Base-by-base conservation (phyloP, 2,797 vertebrate genomes). In the Sebastes elongatus region DNA sequence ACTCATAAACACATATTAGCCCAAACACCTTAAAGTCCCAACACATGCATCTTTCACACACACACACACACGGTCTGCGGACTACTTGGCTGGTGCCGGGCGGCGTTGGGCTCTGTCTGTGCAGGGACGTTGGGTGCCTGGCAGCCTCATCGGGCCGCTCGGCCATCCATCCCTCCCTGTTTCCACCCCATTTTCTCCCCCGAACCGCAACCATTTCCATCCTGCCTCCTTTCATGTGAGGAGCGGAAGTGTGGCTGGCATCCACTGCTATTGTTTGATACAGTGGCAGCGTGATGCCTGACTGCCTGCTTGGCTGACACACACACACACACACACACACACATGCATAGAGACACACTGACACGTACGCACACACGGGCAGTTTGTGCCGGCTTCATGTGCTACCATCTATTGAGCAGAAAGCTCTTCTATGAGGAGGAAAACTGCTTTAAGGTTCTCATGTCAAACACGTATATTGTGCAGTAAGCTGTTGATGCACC, bases 71-170 rank as follows among this genome's bases (percentile, higher is more conserved):
- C 53, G 46, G n/a, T 74, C 55, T 63, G 65, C 67, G 73, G 71
- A 73, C 70, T 78, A 71, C 59, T 86, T 85, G 86, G 88, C 86
- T 73, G 56, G 83, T 74, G 70, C 69, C 64, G 63, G 62, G 32
- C 71, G 76, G 76, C 30, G 85, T 62, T 81, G 74, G 79, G 33
- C 90, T 95, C 96, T 96, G 97, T 97, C 96, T 97, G 96, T 95
- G 93, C 92, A 91, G 94, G 90, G 92, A 95, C 93, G 92, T 91
- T 85, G 88, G 87, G 79, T 88, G 87, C 89, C 92, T 95, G 95
- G 94, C 96, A 96, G 86, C 77, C 85, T 90, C 83, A 83, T 85
- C 83, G 59, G 89, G 89, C 84, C 53, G 42, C 84, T 86, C 71
- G 81, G 84, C 77, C 59, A 42, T 73, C 78, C 78, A 69, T 74